phyloP scores from a whole-genome alignment of 53 echinoderm and acorn worm genomes.

The Echinarachnius parma region DNA sequence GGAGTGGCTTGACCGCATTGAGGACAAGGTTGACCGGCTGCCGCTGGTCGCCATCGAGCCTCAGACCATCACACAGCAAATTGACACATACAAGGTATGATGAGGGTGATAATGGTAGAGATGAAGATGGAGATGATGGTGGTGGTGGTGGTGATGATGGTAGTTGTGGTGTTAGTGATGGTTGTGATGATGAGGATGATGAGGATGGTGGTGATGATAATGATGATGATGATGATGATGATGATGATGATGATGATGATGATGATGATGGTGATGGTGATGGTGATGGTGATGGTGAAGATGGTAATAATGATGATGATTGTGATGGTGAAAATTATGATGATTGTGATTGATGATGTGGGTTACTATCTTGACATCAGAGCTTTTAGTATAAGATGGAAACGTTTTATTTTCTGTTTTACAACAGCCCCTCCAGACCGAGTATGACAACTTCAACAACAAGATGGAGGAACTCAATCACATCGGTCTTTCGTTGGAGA shows the following conservation, averaged over 20 bases:
- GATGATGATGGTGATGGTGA: slow-evolving; percentile 11
- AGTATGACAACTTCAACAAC: slow-evolving; percentile 79
- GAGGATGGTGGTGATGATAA: slow-evolving; percentile 16
- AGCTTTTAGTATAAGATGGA: too few species aligned
- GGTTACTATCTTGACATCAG: too few species aligned
- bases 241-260: slow-evolving; percentile 34
- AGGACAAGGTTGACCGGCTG: slow-evolving; percentile 77
- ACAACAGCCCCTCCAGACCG: slow-evolving; percentile 70
- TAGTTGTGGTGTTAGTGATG: slow-evolving; percentile 20
- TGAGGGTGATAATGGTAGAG: background rate
- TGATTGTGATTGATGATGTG: too few species aligned
- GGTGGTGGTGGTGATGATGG: background rate
- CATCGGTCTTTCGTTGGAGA: slow-evolving; percentile 71
- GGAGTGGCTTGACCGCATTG: slow-evolving; percentile 95
- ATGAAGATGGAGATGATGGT: background rate
- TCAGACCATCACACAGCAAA: slow-evolving; percentile 72
- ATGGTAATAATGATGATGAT: background rate
- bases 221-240: slow-evolving; percentile 26
- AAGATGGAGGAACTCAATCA: slow-evolving; percentile 82
- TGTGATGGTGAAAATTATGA: background rate
- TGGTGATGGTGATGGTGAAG: background rate
- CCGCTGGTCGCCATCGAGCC: slow-evolving; percentile 76
- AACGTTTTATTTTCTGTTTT: background rate
- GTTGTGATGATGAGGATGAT: slow-evolving; percentile 26
- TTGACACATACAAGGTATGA: slow-evolving; percentile 65